These are phyloP conservation scores for Turritopsis rubra DNA, from an alignment of 30 jellyfish, hydroid and myxozoan genomes.

Conservation along the genomic window DNA sequence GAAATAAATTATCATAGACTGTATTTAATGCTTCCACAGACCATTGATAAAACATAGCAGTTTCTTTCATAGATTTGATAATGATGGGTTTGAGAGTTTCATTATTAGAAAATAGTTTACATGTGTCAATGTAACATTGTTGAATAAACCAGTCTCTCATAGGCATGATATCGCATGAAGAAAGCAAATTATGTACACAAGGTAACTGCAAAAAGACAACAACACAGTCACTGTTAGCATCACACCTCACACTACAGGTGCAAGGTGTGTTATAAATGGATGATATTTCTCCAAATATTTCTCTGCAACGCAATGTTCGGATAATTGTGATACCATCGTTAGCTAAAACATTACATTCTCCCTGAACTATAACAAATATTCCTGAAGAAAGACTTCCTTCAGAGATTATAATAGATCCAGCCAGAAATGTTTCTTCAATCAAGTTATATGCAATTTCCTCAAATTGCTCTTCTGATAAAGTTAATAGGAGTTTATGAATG, in stretches of 20 bases:
- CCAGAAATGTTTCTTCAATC: slow-evolving; percentile 25
- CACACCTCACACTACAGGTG: slow-evolving; percentile 44
- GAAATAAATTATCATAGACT: slow-evolving; percentile 10
- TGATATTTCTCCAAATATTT: slow-evolving; percentile 63
- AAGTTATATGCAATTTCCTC: slow-evolving; percentile 20
- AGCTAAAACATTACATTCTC: slow-evolving; percentile 34
- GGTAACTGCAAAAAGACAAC: slow-evolving; percentile 35
- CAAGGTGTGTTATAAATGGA: slow-evolving; percentile 38
- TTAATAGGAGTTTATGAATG: slow-evolving; percentile 42
- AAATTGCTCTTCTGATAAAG: slow-evolving; percentile 33
- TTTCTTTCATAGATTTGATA: not conserved
- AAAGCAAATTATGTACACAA: not conserved
- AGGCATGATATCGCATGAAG: slow-evolving; percentile 7
- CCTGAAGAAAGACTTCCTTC: slow-evolving; percentile 47
- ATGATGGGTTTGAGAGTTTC: slow-evolving; percentile 18
- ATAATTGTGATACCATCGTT: slow-evolving; percentile 16
- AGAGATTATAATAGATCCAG: slow-evolving; percentile 18
- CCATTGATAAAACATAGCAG: slow-evolving; percentile 57
- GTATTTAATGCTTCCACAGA: slow-evolving; percentile 27
- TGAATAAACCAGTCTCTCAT: slow-evolving; percentile 27
- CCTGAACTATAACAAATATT: slow-evolving; percentile 45
- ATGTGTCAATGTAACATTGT: slow-evolving; percentile 39
- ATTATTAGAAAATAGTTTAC: slow-evolving; percentile 12
- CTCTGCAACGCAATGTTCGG: slow-evolving; percentile 33
- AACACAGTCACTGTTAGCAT: slow-evolving; percentile 21